Evolutionary conservation across 92 coral and sea anemone genomes (phyloP).

Genomic region (Plumapathes pennacea): DNA sequence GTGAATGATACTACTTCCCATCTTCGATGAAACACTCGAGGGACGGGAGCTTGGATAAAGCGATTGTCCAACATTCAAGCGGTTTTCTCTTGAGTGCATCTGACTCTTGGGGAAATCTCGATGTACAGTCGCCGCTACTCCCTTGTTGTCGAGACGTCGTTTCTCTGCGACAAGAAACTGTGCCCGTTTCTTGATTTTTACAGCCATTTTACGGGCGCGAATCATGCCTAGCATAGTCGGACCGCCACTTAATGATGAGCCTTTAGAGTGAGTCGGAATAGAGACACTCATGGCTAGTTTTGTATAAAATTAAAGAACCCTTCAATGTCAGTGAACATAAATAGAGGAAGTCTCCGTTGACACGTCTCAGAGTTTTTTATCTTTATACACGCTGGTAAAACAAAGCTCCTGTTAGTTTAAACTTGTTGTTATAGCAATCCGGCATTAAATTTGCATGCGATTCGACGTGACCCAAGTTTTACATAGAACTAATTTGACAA

Average conservation of each 20-base stretch:
- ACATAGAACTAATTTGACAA: too few species aligned
- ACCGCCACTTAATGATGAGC: slow-evolving; percentile 60
- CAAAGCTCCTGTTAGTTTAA: too few species aligned
- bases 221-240: slow-evolving; percentile 95
- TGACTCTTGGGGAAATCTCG: slow-evolving; percentile 71
- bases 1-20: slow-evolving; percentile 10
- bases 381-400: too few species aligned
- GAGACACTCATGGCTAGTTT: slow-evolving; percentile 52
- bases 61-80: slow-evolving; percentile 21
- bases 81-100: slow-evolving; percentile 35
- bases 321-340: too few species aligned
- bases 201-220: slow-evolving; percentile 89
- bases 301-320: too few species aligned
- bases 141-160: slow-evolving; percentile 75
- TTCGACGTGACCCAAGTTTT: too few species aligned
- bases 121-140: slow-evolving; percentile 72
- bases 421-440: slow-evolving; percentile 92
- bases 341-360: too few species aligned
- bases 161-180: slow-evolving; percentile 90
- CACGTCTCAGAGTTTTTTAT: too few species aligned
- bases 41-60: slow-evolving; percentile 53
- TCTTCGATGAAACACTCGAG: slow-evolving; percentile 55
- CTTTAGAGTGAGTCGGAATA: slow-evolving; percentile 40
- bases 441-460: slow-evolving; percentile 71
- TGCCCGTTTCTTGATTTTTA: slow-evolving; percentile 89